These are phyloP conservation scores for Drosophila paramelanica DNA, from an alignment of 2,888 invertebrate genomes.

Conservation along the genomic window DNA sequence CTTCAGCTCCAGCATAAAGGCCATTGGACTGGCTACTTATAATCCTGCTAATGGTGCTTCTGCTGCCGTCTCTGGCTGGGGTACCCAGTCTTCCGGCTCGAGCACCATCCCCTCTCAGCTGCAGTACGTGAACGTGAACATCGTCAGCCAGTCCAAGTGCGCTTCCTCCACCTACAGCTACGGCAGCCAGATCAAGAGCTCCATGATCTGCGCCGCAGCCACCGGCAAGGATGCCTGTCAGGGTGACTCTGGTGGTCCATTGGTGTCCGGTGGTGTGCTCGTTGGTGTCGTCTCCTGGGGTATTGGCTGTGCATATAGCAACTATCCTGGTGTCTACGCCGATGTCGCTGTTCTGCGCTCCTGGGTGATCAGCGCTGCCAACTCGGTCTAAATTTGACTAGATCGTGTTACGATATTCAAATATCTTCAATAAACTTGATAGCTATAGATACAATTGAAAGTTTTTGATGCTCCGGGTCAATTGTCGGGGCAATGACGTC, in stretches of 20 bases:
- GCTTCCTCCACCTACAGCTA: conserved; percentile 82
- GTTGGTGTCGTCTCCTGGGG: too few species aligned
- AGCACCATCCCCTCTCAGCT: conserved; percentile 80
- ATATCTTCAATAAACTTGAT: conserved; percentile 18
- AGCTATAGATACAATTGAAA: background rate
- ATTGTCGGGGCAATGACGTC: conserved; percentile 1
- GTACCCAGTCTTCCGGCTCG: conserved; percentile 60
- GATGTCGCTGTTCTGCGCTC: conserved; percentile 58
- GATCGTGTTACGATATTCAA: background rate
- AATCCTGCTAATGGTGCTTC: conserved; percentile 61
- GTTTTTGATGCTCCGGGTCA: background rate
- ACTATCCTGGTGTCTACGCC: conserved; percentile 77
- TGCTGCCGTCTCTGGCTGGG: conserved; percentile 69
- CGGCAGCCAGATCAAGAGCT: conserved; percentile 37
- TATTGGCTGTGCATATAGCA: conserved; percentile 59
- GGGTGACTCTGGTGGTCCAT: conserved; percentile 63
- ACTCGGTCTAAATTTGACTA: conserved; percentile 20
- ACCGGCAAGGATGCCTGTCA: conserved; percentile 75
- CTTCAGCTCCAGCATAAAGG: conserved; percentile 83
- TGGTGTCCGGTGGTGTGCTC: too few species aligned
- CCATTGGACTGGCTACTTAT: conserved; percentile 84
- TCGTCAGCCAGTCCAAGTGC: conserved; percentile 84
- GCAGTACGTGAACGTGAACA: conserved; percentile 84
- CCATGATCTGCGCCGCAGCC: conserved; percentile 42
- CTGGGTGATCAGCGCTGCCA: conserved; percentile 56